Evolutionary conservation across 2,888 invertebrate species (phyloP).

Genomic region (Masnerella sp.): DNA sequence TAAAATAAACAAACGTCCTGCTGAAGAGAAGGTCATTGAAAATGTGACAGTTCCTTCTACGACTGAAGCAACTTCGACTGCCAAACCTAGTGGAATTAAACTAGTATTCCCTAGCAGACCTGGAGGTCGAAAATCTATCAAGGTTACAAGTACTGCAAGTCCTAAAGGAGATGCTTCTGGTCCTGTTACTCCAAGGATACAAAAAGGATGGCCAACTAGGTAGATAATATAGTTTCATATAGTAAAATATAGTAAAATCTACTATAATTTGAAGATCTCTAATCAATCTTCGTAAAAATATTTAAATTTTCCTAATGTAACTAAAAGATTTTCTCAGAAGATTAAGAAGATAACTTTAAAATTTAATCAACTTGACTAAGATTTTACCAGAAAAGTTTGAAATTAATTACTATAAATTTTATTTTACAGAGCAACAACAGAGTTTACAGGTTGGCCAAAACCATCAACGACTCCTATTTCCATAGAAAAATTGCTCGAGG

Average conservation of each 20-base stretch:
- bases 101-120: conserved; percentile 89
- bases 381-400: too few species aligned
- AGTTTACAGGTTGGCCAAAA: conserved; percentile 95
- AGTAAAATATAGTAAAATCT: too few species aligned
- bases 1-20: conserved; percentile 39
- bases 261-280: too few species aligned
- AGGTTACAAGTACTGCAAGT: conserved; percentile 80
- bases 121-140: conserved; percentile 81
- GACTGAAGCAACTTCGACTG: conserved; percentile 75
- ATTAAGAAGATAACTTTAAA: too few species aligned
- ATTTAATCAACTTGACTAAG: too few species aligned
- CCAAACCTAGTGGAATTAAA: conserved; percentile 79
- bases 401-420: too few species aligned
- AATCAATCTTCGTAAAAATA: too few species aligned
- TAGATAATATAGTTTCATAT: conserved; percentile 72
- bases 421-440: conserved; percentile 85
- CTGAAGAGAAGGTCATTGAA: conserved; percentile 30
- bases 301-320: too few species aligned
- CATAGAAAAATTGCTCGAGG: conserved; percentile 87
- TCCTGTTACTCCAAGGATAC: conserved; percentile 83
- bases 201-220: conserved; percentile 91
- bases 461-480: conserved; percentile 92
- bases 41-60: conserved; percentile 74
- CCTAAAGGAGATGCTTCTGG: conserved; percentile 78
- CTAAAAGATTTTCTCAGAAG: too few species aligned